Conservation (phyloP, 2,113 vertebrate species). For the Anthoscopus minutus region DNA sequence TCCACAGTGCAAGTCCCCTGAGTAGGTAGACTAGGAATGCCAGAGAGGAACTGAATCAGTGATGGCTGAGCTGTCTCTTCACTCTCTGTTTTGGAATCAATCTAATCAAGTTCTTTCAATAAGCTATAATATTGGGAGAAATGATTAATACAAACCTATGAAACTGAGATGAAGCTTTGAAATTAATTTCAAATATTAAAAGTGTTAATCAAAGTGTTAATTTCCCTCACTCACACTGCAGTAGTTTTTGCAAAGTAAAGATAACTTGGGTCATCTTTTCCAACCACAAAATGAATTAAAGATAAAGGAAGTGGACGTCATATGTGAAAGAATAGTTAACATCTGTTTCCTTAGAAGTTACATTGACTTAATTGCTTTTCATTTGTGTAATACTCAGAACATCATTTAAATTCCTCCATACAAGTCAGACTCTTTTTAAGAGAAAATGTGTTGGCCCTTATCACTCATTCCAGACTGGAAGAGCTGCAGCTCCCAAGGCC, state of each 20-base stretch:
- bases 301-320: neutral
- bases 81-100: neutral
- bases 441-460: neutral
- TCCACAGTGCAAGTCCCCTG: neutral
- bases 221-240: neutral
- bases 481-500: neutral
- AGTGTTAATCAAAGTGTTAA: neutral
- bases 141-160: neutral
- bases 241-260: neutral
- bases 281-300: neutral
- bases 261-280: neutral
- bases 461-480: accelerated
- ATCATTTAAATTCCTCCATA: neutral
- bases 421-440: neutral
- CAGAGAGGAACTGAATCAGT: neutral
- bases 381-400: neutral
- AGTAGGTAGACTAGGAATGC: neutral
- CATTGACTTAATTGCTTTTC: neutral
- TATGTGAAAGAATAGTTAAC: neutral
- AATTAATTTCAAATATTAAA: neutral
- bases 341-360: neutral
- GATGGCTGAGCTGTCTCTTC: neutral
- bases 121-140: neutral
- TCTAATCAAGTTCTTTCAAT: neutral
- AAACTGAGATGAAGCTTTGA: neutral